Evolutionary conservation across 2,797 vertebrate species (phyloP).

Genomic region (Ctenosaura bakeri): DNA sequence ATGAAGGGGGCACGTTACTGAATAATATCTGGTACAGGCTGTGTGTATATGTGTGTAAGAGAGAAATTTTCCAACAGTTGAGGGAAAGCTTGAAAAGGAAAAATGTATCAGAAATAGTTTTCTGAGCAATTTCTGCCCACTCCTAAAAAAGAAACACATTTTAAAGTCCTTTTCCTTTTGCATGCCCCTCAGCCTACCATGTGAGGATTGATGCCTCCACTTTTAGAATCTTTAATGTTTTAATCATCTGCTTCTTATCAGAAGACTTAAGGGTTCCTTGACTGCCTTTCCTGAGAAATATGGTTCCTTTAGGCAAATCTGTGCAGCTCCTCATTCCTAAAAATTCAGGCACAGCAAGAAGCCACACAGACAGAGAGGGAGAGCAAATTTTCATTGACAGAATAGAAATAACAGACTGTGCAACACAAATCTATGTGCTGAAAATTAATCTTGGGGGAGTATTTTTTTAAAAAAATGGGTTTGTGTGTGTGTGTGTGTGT

Average conservation of each 20-base stretch:
- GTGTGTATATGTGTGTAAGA: no score
- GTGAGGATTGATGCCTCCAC: slow-evolving; percentile 14
- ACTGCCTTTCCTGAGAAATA: slow-evolving; percentile 25
- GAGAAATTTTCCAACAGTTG: background rate
- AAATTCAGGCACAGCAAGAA: slow-evolving; percentile 52
- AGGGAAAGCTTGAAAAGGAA: background rate
- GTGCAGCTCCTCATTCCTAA: slow-evolving; percentile 46
- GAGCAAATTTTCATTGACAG: slow-evolving; percentile 48
- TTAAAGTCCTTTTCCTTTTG: background rate
- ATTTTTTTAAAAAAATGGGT: background rate
- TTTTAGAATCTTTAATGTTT: slow-evolving; percentile 32
- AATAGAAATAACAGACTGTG: slow-evolving; percentile 38
- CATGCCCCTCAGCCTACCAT: background rate
- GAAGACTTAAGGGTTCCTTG: slow-evolving; percentile 30
- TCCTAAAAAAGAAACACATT: background rate
- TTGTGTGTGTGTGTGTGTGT: no score
- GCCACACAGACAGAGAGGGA: slow-evolving; percentile 25
- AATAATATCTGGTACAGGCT: background rate
- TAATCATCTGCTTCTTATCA: slow-evolving; percentile 49
- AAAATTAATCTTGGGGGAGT: slow-evolving; percentile 63
- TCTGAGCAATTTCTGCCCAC: background rate
- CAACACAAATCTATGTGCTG: slow-evolving; percentile 32
- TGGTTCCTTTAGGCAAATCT: slow-evolving; percentile 48
- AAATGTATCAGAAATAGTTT: background rate
- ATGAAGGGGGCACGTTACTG: no score